Percentiles rank a stretch among this genome's conserved stretches.
Conservation (phyloP, 2,888 invertebrate genomes). For the Leucophora obtusa region DNA sequence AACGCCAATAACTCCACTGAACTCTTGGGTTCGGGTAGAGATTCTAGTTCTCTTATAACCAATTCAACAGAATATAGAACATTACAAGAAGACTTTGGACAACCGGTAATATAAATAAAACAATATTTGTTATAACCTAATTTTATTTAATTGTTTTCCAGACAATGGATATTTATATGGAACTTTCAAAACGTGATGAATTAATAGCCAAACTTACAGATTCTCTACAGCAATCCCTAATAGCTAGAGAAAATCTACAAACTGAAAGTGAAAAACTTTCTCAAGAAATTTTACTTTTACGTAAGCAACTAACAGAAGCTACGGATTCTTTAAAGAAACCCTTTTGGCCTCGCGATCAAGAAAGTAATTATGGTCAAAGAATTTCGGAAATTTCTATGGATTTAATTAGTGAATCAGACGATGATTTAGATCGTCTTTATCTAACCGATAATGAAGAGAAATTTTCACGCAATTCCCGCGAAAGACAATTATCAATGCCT, state of each 20-base stretch:
- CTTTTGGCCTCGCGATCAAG: slow-evolving; percentile 72
- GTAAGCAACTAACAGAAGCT: slow-evolving; percentile 79
- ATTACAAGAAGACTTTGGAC: slow-evolving; percentile 84
- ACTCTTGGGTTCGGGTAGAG: slow-evolving; percentile 74
- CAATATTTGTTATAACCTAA: neutral
- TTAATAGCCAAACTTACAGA: slow-evolving; percentile 86
- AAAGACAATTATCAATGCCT: slow-evolving; percentile 72
- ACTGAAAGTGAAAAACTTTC: slow-evolving; percentile 82
- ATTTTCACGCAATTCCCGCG: slow-evolving; percentile 74
- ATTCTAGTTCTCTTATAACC: slow-evolving; percentile 76
- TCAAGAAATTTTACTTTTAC: slow-evolving; percentile 81
- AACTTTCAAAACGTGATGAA: slow-evolving; percentile 84
- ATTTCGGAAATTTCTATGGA: slow-evolving; percentile 79
- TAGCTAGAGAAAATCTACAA: slow-evolving; percentile 82
- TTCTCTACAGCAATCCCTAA: slow-evolving; percentile 84
- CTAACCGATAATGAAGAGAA: slow-evolving; percentile 75
- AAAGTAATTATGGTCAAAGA: slow-evolving; percentile 75
- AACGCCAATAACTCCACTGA: slow-evolving; percentile 65
- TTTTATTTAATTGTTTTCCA: slow-evolving; percentile 76
- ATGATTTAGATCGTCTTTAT: slow-evolving; percentile 75
- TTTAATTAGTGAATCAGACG: slow-evolving; percentile 77
- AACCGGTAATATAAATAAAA: slow-evolving; percentile 80
- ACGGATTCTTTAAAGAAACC: slow-evolving; percentile 77
- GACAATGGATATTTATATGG: slow-evolving; percentile 86
- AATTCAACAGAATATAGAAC: slow-evolving; percentile 85